Evolutionary conservation across 64 coral and sea anemone genomes (phyloP).

Genomic region (Stichodactyla mertensii): DNA sequence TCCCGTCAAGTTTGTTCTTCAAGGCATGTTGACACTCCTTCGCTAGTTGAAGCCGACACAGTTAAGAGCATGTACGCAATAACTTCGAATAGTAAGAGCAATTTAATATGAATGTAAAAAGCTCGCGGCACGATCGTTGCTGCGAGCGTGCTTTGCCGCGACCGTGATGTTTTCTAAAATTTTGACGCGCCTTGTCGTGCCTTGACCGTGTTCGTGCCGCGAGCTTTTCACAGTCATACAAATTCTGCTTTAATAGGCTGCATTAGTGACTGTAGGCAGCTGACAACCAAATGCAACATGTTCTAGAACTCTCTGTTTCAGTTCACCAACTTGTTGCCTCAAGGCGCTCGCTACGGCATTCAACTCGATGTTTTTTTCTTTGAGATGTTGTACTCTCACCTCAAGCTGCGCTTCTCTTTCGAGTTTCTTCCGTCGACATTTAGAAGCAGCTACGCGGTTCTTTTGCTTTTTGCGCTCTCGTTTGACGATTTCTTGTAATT

Average conservation of each 20-base stretch:
- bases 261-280: constrained; percentile 55
- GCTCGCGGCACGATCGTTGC: too few relatives aligned
- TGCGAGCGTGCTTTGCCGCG: too few relatives aligned
- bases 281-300: constrained; percentile 95
- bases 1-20: too few relatives aligned
- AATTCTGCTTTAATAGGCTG: constrained; percentile 33
- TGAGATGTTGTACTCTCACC: constrained; percentile 92
- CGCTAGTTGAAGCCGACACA: too few relatives aligned
- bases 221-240: background rate
- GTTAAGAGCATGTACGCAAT: too few relatives aligned
- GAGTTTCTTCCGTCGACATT: constrained; percentile 96
- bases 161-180: too few relatives aligned
- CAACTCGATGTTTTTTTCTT: constrained; percentile 97
- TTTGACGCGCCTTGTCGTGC: too few relatives aligned
- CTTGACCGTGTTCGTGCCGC: too few relatives aligned
- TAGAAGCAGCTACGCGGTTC: constrained; percentile 94
- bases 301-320: constrained; percentile 89
- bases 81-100: too few relatives aligned
- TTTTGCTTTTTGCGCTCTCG: constrained; percentile 97
- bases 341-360: constrained; percentile 73
- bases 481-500: constrained; percentile 97
- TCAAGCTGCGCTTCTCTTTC: constrained; percentile 97
- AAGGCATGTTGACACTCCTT: too few relatives aligned
- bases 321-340: constrained; percentile 75
- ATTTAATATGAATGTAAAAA: too few relatives aligned